Conservation (phyloP, 2,888 invertebrate genomes). For the Stenurella melanura region DNA sequence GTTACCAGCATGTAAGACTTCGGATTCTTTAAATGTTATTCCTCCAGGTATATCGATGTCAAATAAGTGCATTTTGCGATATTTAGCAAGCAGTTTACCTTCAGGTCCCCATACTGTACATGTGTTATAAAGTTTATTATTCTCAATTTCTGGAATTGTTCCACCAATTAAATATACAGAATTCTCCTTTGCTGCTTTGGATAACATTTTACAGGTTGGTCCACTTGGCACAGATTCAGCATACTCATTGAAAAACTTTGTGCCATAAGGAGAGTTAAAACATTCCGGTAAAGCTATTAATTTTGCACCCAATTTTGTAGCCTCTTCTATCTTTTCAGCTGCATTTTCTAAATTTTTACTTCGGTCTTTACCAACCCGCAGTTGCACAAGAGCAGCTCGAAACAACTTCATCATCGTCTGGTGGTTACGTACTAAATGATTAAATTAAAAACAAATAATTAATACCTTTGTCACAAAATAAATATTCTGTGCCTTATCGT, state of each 20-base stretch:
- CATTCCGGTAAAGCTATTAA: constrained; percentile 88
- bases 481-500: too few relatives aligned
- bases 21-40: constrained; percentile 95
- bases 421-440: background rate
- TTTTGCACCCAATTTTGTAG: constrained; percentile 78
- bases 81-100: constrained; percentile 86
- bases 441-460: background rate
- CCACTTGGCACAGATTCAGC: constrained; percentile 90
- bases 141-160: constrained; percentile 88
- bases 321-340: constrained; percentile 81
- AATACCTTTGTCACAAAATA: too few relatives aligned
- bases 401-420: constrained; percentile 53
- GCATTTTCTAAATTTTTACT: constrained; percentile 85
- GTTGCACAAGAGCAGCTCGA: constrained; percentile 86
- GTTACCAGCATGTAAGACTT: constrained; percentile 86
- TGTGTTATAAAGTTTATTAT: constrained; percentile 84
- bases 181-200: constrained; percentile 84
- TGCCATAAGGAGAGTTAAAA: constrained; percentile 96
- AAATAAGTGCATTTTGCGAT: constrained; percentile 95
- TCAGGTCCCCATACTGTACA: constrained; percentile 88
- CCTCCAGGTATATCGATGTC: constrained; percentile 96
- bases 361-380: constrained; percentile 86
- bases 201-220: constrained; percentile 82
- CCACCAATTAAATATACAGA: constrained; percentile 91
- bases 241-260: constrained; percentile 83